These are phyloP conservation scores for Psilanteris sp. DNA, from an alignment of 1,140 invertebrate species.

Conservation along the genomic window DNA sequence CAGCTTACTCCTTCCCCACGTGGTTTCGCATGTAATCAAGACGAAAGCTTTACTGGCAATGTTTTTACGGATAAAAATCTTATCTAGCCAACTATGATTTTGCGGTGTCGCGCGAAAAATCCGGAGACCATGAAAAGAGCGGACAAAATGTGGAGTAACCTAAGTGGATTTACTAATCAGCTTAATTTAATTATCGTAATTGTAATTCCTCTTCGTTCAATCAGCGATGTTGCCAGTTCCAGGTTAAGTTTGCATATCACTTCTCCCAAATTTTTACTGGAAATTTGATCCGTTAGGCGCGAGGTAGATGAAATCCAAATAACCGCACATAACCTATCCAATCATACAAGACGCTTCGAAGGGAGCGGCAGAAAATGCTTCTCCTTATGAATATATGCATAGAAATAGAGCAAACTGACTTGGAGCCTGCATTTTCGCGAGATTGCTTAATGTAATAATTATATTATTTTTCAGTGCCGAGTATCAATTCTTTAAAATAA, in stretches of 20 bases:
- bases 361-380: background rate
- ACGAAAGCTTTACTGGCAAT: slow-evolving; percentile 41
- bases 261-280: slow-evolving; percentile 18
- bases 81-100: slow-evolving; percentile 33
- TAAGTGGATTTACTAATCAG: no score
- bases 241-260: slow-evolving; percentile 6
- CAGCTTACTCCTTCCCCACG: background rate
- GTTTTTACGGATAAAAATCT: slow-evolving; percentile 52
- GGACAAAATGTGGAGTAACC: no score
- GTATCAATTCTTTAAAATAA: no score
- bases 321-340: slow-evolving; percentile 16
- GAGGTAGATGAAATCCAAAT: slow-evolving; percentile 7
- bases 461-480: background rate
- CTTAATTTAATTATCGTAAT: no score
- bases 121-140: slow-evolving; percentile 41
- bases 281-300: slow-evolving; percentile 10
- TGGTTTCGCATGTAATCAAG: slow-evolving; percentile 47
- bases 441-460: slow-evolving; percentile 11
- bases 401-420: slow-evolving; percentile 1
- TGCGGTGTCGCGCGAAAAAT: slow-evolving; percentile 28
- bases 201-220: no score
- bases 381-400: slow-evolving; percentile 13
- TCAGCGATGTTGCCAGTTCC: background rate
- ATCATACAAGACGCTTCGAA: background rate
- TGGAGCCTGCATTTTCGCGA: slow-evolving; percentile 2